These are phyloP conservation scores for Coendou prehensilis DNA, from an alignment of 2,797 vertebrate species.

Conservation along the genomic window DNA sequence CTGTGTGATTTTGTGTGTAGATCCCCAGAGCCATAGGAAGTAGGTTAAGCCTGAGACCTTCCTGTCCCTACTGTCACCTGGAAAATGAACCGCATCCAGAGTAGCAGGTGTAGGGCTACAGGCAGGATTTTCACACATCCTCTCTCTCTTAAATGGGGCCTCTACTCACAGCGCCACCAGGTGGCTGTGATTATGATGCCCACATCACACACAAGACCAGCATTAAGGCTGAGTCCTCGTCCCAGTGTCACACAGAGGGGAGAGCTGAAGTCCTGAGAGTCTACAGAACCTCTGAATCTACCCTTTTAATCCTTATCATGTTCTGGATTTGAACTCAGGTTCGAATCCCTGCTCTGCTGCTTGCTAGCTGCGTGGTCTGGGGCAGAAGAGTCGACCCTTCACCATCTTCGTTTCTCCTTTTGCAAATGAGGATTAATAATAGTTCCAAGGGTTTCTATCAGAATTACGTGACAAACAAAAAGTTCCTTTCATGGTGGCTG, in stretches of 20 bases:
- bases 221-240: not conserved
- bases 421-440: not conserved
- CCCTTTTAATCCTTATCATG: not conserved
- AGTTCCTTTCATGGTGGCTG: not conserved
- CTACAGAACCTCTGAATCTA: not conserved
- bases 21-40: not conserved
- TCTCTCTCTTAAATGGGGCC: rapidly evolving
- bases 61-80: rapidly evolving
- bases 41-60: not conserved
- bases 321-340: not conserved
- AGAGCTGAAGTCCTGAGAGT: not conserved
- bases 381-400: not conserved
- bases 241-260: rapidly evolving
- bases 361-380: not conserved
- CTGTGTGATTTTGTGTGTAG: not conserved
- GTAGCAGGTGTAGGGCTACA: not conserved
- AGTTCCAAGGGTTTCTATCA: not conserved
- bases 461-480: not conserved
- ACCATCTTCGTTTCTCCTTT: not conserved
- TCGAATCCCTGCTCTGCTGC: not conserved
- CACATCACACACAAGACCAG: rapidly evolving
- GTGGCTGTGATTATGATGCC: rapidly evolving
- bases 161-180: not conserved
- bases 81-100: not conserved
- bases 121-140: rapidly evolving